Evolutionary conservation across 2,113 vertebrate genomes (phyloP).

Genomic region (Colius striatus): DNA sequence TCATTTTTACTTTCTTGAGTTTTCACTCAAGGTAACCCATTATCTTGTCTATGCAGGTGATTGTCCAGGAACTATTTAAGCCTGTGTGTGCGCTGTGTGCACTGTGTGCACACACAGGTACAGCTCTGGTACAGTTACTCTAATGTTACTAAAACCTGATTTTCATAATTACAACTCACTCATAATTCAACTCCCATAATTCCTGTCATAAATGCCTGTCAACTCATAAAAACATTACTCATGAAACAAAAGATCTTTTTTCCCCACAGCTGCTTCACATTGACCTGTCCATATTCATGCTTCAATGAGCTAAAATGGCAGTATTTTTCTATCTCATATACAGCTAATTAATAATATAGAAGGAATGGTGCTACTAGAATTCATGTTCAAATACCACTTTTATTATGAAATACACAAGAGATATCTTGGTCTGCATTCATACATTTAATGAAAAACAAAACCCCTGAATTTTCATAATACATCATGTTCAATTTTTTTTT

Average conservation of each 20-base stretch:
- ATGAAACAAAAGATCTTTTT: neutral
- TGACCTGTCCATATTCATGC: neutral
- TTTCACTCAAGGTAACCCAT: neutral
- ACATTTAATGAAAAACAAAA: neutral
- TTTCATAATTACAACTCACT: neutral
- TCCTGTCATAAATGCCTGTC: neutral
- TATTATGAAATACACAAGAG: neutral
- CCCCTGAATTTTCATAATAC: neutral
- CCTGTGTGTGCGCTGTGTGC: neutral
- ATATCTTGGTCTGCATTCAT: neutral
- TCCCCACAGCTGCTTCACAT: neutral
- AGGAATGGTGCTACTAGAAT: neutral
- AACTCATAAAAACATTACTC: too few species aligned
- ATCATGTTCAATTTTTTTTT: neutral
- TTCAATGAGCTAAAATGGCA: neutral
- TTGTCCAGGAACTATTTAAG: neutral
- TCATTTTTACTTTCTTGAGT: neutral
- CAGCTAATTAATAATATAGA: neutral
- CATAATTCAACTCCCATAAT: neutral
- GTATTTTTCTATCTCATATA: neutral
- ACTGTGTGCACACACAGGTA: neutral
- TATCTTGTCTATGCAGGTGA: rapidly evolving
- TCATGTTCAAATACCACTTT: neutral
- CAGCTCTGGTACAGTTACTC: neutral
- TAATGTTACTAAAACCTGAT: neutral